phyloP scores from a whole-genome alignment of 2,797 vertebrate species.

The Chelmon rostratus region DNA sequence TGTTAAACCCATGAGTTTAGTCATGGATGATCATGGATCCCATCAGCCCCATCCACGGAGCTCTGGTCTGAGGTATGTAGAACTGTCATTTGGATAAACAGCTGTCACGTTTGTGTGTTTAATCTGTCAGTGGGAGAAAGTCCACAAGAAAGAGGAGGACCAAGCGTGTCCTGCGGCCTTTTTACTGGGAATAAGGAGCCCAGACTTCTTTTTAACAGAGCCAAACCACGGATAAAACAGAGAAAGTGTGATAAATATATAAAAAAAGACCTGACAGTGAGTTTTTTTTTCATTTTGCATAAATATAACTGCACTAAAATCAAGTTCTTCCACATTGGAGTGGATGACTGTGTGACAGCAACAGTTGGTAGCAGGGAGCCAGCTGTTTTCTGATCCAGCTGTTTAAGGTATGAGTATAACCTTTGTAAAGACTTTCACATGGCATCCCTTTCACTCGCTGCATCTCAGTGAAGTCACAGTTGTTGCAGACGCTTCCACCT shows the following conservation, averaged over 20 bases:
- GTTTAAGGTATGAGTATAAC: slow-evolving; percentile 12
- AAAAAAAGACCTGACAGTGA: neutral
- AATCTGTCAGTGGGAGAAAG: slow-evolving; percentile 13
- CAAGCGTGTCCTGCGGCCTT: neutral
- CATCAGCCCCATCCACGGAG: slow-evolving; percentile 72
- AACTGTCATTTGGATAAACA: slow-evolving; percentile 39
- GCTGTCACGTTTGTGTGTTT: slow-evolving; percentile 30
- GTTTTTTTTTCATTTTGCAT: neutral
- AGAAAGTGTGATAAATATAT: neutral
- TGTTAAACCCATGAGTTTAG: slow-evolving; percentile 75
- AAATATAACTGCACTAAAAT: neutral
- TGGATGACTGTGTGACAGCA: neutral
- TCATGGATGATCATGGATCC: slow-evolving; percentile 83
- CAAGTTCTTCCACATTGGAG: neutral
- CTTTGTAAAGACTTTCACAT: slow-evolving; percentile 46
- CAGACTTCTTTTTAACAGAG: neutral
- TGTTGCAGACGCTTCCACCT: slow-evolving; percentile 81
- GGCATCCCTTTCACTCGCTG: slow-evolving; percentile 51
- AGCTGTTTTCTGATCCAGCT: slow-evolving; percentile 34
- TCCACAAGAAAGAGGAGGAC: neutral
- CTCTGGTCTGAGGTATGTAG: slow-evolving; percentile 81
- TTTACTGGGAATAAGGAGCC: neutral
- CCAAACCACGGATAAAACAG: neutral
- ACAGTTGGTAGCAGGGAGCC: slow-evolving; percentile 11
- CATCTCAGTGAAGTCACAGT: slow-evolving; percentile 70